These are phyloP conservation scores for Phyllotreta striolata DNA, from an alignment of 2,888 invertebrate genomes.

Conservation along the genomic window DNA sequence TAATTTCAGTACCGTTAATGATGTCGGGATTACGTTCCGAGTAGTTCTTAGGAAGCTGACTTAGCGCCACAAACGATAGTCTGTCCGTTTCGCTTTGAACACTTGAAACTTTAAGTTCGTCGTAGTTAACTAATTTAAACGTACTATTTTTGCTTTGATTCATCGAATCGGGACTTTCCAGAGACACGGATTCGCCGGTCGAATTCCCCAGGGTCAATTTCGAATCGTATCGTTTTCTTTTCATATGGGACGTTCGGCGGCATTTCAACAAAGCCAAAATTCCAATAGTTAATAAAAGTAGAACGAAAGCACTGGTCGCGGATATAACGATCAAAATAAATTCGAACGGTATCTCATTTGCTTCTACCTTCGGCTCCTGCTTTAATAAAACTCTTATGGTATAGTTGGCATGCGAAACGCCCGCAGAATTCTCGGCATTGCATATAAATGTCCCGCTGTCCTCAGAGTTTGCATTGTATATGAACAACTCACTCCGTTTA, in stretches of 20 bases:
- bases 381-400: constrained; percentile 79
- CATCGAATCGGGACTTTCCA: constrained; percentile 54
- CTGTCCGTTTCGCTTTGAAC: constrained; percentile 14
- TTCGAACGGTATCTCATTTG: constrained; percentile 62
- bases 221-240: constrained; percentile 66
- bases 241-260: constrained; percentile 55
- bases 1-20: constrained; percentile 78
- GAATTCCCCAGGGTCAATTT: constrained; percentile 60
- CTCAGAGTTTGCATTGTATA: constrained; percentile 76
- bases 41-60: constrained; percentile 57
- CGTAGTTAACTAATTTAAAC: constrained; percentile 47
- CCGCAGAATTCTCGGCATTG: constrained; percentile 85
- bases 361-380: constrained; percentile 57
- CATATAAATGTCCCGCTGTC: constrained; percentile 88
- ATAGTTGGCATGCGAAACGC: constrained; percentile 80
- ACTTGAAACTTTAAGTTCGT: constrained; percentile 43
- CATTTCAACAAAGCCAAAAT: constrained; percentile 69
- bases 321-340: constrained; percentile 75
- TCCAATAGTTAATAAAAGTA: constrained; percentile 72
- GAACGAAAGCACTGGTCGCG: constrained; percentile 70
- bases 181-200: constrained; percentile 54
- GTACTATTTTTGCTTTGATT: constrained; percentile 51
- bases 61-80: constrained; percentile 11
- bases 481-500: constrained; percentile 79
- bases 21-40: constrained; percentile 80